These are phyloP conservation scores for Melanotaenia trifasciata DNA, from an alignment of 2,797 vertebrate genomes.

Conservation along the genomic window DNA sequence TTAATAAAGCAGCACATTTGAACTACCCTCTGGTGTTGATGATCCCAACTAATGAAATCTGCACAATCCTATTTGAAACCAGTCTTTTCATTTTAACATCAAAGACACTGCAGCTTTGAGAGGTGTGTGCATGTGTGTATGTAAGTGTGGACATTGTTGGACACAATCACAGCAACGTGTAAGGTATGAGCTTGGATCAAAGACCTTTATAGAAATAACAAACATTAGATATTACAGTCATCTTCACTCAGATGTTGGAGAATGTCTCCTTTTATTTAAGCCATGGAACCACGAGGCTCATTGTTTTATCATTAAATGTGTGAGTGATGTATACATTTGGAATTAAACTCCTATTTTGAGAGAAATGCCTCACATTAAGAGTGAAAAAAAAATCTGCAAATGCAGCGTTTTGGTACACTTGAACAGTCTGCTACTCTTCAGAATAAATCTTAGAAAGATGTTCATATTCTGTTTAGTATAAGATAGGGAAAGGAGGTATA, in stretches of 20 bases:
- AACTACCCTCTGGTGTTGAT: constrained; percentile 63
- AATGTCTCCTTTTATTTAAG: constrained; percentile 52
- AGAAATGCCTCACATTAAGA: too few relatives aligned
- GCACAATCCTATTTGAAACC: constrained; percentile 57
- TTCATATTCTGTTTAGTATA: background rate
- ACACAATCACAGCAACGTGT: constrained; percentile 32
- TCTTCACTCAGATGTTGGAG: constrained; percentile 51
- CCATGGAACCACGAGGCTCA: constrained; percentile 19
- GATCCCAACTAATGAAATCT: constrained; percentile 66
- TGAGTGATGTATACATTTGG: constrained; percentile 21
- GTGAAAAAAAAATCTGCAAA: background rate
- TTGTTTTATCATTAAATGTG: constrained; percentile 27
- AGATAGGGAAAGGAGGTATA: background rate
- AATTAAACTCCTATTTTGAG: constrained; percentile 13
- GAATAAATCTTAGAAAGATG: background rate
- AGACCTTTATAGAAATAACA: constrained; percentile 62
- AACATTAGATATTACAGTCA: constrained; percentile 40
- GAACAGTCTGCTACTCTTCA: background rate
- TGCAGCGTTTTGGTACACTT: background rate
- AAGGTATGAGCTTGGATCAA: constrained; percentile 60
- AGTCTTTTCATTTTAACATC: constrained; percentile 63
- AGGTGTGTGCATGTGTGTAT: constrained; percentile 22
- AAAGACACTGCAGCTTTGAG: constrained; percentile 61
- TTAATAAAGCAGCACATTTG: constrained; percentile 76
- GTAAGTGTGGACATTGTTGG: constrained; percentile 21